Conservation (phyloP, 2,113 vertebrate species). For the Sapajus apella region DNA sequence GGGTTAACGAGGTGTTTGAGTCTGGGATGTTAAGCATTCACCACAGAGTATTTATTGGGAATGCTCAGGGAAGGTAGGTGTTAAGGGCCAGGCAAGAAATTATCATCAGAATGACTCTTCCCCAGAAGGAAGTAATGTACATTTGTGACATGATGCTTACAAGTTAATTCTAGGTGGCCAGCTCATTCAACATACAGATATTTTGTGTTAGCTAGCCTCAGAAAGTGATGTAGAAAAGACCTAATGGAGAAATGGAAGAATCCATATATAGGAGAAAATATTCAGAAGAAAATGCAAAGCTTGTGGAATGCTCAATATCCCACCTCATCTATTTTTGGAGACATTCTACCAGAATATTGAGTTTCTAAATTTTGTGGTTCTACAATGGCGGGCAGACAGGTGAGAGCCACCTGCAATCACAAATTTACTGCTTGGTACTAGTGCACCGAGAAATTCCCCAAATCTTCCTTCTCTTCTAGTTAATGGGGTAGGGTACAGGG, state of each 20-base stretch:
- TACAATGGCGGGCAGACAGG: not conserved
- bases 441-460: not conserved
- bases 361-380: not conserved
- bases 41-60: not conserved
- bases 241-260: not conserved
- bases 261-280: not conserved
- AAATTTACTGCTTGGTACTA: fast-evolving
- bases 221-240: not conserved
- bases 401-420: not conserved
- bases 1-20: not conserved
- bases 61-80: not conserved
- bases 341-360: not conserved
- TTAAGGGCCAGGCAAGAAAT: not conserved
- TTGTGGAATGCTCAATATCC: not conserved
- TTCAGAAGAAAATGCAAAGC: not conserved
- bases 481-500: fast-evolving
- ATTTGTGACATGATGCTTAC: not conserved
- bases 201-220: not conserved
- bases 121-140: not conserved
- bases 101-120: not conserved
- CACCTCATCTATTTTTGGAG: fast-evolving
- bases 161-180: not conserved
- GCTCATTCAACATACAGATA: not conserved
- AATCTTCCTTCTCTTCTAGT: not conserved
- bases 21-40: not conserved